phyloP scores from a whole-genome alignment of 2,113 vertebrate genomes.

The Pachyramphus minor region DNA sequence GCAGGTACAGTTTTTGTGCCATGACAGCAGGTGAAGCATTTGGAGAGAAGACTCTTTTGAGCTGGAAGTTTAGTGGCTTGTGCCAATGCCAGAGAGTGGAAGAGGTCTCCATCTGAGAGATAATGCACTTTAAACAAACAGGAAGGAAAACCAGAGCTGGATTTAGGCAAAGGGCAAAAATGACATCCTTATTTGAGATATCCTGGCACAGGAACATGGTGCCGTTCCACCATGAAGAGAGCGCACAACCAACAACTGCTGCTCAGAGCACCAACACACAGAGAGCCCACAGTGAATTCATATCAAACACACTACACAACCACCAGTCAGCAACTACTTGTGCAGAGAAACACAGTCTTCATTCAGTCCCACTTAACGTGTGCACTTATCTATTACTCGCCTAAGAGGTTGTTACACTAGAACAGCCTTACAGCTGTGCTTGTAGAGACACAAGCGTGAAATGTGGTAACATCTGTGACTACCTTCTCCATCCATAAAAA shows the following conservation, averaged over 20 bases:
- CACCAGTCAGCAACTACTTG: not conserved
- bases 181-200: not conserved
- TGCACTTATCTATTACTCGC: not conserved
- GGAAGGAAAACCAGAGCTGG: not conserved
- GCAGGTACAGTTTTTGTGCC: not conserved
- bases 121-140: not conserved
- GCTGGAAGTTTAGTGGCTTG: conserved; percentile 35
- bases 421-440: not conserved
- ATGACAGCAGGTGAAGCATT: not conserved
- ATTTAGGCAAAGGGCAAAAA: not conserved
- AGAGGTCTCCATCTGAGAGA: conserved; percentile 1
- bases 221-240: not conserved
- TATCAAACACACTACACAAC: not conserved
- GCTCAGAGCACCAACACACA: not conserved
- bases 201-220: not conserved
- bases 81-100: not conserved
- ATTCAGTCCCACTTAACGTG: not conserved
- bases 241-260: not conserved
- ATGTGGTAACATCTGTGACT: not conserved
- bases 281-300: not conserved
- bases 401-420: not conserved
- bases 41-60: conserved; percentile 40
- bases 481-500: not conserved
- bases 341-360: not conserved
- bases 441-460: fast-evolving